Conservation (phyloP, 1,140 invertebrate species). For the Eupristina koningsbergeri region DNA sequence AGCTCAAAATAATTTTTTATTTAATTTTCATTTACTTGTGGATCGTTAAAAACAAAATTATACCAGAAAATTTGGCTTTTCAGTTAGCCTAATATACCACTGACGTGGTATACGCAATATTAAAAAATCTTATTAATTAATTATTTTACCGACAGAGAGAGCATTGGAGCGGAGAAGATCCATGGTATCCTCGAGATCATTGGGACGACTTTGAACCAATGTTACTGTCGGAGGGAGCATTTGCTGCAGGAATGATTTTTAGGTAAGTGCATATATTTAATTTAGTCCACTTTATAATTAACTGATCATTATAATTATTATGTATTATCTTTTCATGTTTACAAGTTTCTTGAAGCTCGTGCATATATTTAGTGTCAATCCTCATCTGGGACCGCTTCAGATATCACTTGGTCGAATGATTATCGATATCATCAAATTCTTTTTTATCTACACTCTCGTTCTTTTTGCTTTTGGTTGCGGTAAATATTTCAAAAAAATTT, state of each 20-base stretch:
- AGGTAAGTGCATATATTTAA: constrained; percentile 72
- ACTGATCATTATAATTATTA: neutral
- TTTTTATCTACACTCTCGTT: constrained; percentile 92
- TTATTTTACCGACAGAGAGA: constrained; percentile 77
- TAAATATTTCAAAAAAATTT: constrained; percentile 53
- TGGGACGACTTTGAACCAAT: constrained; percentile 97
- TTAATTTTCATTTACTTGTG: too few relatives aligned
- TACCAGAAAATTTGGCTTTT: too few relatives aligned
- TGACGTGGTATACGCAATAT: too few relatives aligned
- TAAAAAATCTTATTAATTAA: too few relatives aligned
- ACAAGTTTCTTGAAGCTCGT: constrained; percentile 91
- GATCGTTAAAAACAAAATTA: too few relatives aligned
- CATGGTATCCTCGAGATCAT: constrained; percentile 86
- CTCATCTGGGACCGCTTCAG: constrained; percentile 91
- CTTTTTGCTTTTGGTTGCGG: constrained; percentile 92
- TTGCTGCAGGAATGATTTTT: constrained; percentile 96
- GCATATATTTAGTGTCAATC: constrained; percentile 96
- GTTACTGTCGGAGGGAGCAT: constrained; percentile 93
- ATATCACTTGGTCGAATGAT: constrained; percentile 93
- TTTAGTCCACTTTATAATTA: neutral
- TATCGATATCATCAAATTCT: constrained; percentile 94
- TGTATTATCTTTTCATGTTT: neutral
- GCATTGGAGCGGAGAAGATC: constrained; percentile 80
- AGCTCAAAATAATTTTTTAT: too few relatives aligned
- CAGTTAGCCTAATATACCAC: too few relatives aligned